Base-by-base conservation (phyloP, 2,113 vertebrate genomes). In the Pristiophorus japonicus region DNA sequence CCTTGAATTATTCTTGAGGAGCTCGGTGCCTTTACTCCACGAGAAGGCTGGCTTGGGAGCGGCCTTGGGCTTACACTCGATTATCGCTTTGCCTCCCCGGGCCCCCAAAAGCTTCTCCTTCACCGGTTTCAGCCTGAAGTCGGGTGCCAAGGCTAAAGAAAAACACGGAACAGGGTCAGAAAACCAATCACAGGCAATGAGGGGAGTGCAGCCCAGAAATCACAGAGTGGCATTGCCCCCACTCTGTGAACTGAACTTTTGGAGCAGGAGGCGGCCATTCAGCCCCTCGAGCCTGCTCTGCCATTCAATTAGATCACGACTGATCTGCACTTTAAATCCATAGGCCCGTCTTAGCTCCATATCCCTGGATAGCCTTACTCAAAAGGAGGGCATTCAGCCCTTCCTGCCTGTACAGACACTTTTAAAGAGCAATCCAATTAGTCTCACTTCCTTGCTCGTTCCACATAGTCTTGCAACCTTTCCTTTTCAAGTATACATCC, bases 1-100 rank as follows among this genome's bases (percentile, higher is more conserved):
- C 99, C 99, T 98, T 96, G 97, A 98, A 3, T 98, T 98, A 96
- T 99, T 99, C 94, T 97, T 97, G 18, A 99, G 98, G 96, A 99
- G 97, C 96, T 99, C 99, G 0, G 99, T 99, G 96, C 98, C 99
- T 98, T 98, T 99, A 97, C 98, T 99, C 99, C 99, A 99, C 0
- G 97, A 98, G 96, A 99, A 97, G 88, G 95, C 97, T 11, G 99
- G 98, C 96, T 98, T 99, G 0, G 99, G 99, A 65, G 99, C 98
- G 0, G 98, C 99, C 97, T 98, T 98, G 27, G 99, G 99, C 95
- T 98, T 98, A 96, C 99, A 99, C 88, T 98, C 98, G 45, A 99
- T 98, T 96, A 99, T 97, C 78, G 98, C 98, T 6, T 98, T 98
- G 0, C 99, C 98, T 4, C 99, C 98, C 97, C 97, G 98, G 16